A percentile compares a stretch with the other conserved stretches of the same genome.
phyloP scores from a whole-genome alignment of 2,888 invertebrate genomes.

The Branchellion lobata region DNA sequence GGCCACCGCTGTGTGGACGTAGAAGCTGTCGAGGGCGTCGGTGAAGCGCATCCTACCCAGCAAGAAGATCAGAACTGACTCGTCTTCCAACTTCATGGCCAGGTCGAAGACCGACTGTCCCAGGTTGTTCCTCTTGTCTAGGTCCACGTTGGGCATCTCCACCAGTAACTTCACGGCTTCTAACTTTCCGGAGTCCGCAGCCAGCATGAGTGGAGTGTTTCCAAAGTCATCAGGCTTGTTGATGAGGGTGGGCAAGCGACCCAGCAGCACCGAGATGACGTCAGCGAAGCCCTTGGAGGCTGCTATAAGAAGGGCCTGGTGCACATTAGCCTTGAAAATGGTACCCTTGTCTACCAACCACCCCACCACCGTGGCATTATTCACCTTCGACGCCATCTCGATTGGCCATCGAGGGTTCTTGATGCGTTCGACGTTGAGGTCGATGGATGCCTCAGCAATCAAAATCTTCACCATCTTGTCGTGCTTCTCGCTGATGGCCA shows the following conservation, averaged over 20 bases:
- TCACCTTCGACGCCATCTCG: conserved; percentile 44
- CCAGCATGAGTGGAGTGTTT: conserved; percentile 43
- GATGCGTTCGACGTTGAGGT: conserved; percentile 46
- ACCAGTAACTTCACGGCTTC: conserved; percentile 41
- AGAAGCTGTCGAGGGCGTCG: conserved; percentile 39
- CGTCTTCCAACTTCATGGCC: conserved; percentile 44
- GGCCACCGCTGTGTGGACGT: conserved; percentile 47
- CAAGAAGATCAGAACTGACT: conserved; percentile 39
- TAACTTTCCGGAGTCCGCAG: conserved; percentile 31
- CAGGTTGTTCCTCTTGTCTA: conserved; percentile 41
- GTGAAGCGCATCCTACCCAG: conserved; percentile 31
- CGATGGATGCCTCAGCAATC: conserved; percentile 39
- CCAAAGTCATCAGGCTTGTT: conserved; percentile 46
- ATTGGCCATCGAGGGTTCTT: conserved; percentile 45
- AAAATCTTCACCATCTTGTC: conserved; percentile 37
- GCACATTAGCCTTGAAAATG: conserved; percentile 39
- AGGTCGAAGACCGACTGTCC: conserved; percentile 47
- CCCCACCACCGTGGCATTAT: conserved; percentile 33
- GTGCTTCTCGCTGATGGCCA: conserved; percentile 28
- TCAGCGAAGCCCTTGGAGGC: conserved; percentile 44
- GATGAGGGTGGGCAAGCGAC: conserved; percentile 31
- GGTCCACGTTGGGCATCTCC: conserved; percentile 36
- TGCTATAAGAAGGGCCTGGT: conserved; percentile 44
- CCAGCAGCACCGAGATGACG: conserved; percentile 40
- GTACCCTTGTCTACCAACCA: conserved; percentile 35